phyloP scores from a whole-genome alignment of 2,888 invertebrate genomes.

The Beris chalybata region DNA sequence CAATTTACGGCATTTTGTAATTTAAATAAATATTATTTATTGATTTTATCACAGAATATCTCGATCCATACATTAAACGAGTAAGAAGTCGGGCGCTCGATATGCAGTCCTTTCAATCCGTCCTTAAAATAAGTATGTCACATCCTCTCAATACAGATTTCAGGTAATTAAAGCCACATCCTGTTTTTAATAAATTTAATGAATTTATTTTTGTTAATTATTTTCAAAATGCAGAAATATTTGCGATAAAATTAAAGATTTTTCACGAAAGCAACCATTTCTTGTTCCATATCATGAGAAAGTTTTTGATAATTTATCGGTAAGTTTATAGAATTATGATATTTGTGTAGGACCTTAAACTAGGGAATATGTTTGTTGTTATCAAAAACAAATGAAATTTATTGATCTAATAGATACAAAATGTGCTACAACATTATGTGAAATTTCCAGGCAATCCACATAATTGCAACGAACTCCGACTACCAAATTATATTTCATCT shows the following conservation, averaged over 20 bases:
- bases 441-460: too few relatives aligned
- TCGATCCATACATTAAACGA: constrained; percentile 68
- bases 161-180: constrained; percentile 60
- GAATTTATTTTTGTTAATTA: constrained; percentile 40
- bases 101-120: constrained; percentile 73
- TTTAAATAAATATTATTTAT: too few relatives aligned
- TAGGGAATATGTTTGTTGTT: too few relatives aligned
- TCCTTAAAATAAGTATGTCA: constrained; percentile 77
- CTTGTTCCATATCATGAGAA: constrained; percentile 76
- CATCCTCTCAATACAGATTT: constrained; percentile 75
- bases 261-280: constrained; percentile 73
- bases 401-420: too few relatives aligned
- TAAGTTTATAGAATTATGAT: constrained; percentile 39
- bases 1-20: too few relatives aligned
- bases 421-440: too few relatives aligned
- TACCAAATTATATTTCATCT: too few relatives aligned
- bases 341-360: too few relatives aligned
- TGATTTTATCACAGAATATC: constrained; percentile 63
- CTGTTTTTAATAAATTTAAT: too few relatives aligned
- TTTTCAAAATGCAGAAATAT: constrained; percentile 59
- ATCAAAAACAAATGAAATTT: too few relatives aligned
- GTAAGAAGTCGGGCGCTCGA: constrained; percentile 60
- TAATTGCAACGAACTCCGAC: too few relatives aligned
- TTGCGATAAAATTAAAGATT: constrained; percentile 69
- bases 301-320: constrained; percentile 72